Conservation (phyloP, 2,888 invertebrate species). For the Cheilosia scutellata region DNA sequence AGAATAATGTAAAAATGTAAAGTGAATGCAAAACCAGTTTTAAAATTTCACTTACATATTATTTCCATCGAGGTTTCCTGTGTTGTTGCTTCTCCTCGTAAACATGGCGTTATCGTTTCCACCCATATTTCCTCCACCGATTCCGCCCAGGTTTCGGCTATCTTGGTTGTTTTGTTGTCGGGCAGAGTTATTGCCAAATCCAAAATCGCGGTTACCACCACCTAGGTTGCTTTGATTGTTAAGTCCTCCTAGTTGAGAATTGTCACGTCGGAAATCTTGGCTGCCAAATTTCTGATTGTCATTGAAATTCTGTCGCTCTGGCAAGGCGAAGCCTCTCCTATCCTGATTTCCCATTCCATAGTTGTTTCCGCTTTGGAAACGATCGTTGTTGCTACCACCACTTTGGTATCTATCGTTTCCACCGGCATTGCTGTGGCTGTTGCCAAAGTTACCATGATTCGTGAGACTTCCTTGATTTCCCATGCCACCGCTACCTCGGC, state of each 20-base stretch:
- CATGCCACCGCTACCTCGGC: slow-evolving; percentile 21
- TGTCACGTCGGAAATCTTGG: slow-evolving; percentile 32
- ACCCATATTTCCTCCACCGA: slow-evolving; percentile 79
- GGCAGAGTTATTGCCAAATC: slow-evolving; percentile 76
- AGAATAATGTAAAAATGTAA: not conserved
- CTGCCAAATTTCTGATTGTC: slow-evolving; percentile 57
- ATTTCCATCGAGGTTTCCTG: slow-evolving; percentile 43
- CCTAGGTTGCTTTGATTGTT: slow-evolving; percentile 74
- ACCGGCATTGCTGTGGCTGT: slow-evolving; percentile 16
- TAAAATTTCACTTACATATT: slow-evolving; percentile 71
- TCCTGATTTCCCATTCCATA: slow-evolving; percentile 79
- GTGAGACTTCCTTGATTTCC: slow-evolving; percentile 27
- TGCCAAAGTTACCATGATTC: slow-evolving; percentile 54
- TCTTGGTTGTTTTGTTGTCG: slow-evolving; percentile 31
- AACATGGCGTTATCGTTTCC: slow-evolving; percentile 83
- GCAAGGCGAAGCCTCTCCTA: slow-evolving; percentile 82
- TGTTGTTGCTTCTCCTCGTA: slow-evolving; percentile 83
- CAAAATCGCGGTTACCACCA: slow-evolving; percentile 82
- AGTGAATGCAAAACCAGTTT: slow-evolving; percentile 10
- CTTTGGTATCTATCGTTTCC: slow-evolving; percentile 32
- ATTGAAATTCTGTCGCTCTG: slow-evolving; percentile 75
- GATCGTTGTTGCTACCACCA: slow-evolving; percentile 30
- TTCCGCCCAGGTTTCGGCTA: slow-evolving; percentile 23
- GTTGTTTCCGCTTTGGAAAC: slow-evolving; percentile 52
- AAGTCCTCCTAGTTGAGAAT: slow-evolving; percentile 22